Percentiles rank a stretch among this genome's conserved stretches.
Evolutionary conservation across 2,888 invertebrate species (phyloP).

Genomic region (Priocnemis perturbator): DNA sequence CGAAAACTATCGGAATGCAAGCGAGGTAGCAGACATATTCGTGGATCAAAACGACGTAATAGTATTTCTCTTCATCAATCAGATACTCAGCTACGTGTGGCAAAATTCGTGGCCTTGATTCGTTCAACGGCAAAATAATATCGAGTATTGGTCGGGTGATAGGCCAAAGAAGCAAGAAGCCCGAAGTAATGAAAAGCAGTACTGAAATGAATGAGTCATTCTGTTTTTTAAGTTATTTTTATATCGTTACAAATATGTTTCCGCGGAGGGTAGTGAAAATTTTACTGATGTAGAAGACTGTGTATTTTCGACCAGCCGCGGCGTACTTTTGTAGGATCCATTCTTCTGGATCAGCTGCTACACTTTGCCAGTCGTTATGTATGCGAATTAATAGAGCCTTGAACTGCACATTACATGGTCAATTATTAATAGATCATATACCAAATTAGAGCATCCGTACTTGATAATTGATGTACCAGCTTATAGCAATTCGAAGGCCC

Average conservation of each 20-base stretch:
- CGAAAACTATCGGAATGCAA: background rate
- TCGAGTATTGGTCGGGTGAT: background rate
- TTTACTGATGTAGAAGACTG: background rate
- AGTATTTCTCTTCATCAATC: slow-evolving; percentile 3
- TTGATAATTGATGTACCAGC: too few relatives aligned
- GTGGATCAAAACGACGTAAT: background rate
- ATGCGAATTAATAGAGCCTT: background rate
- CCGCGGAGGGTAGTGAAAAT: background rate
- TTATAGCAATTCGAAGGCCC: too few relatives aligned
- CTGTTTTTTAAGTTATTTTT: too few relatives aligned
- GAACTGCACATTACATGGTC: too few relatives aligned
- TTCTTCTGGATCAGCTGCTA: background rate
- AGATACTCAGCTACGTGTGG: background rate
- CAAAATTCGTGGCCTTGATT: background rate
- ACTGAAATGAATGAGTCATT: background rate
- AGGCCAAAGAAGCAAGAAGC: background rate
- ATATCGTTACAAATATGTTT: too few relatives aligned
- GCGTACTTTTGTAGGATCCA: background rate
- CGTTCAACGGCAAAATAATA: background rate
- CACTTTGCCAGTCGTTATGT: background rate
- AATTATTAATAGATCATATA: too few relatives aligned
- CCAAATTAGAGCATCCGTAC: too few relatives aligned
- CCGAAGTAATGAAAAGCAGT: background rate
- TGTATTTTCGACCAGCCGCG: background rate
- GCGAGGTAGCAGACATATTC: background rate